Base-by-base conservation (phyloP, 2,797 vertebrate genomes). In the Eupleurogrammus muticus region DNA sequence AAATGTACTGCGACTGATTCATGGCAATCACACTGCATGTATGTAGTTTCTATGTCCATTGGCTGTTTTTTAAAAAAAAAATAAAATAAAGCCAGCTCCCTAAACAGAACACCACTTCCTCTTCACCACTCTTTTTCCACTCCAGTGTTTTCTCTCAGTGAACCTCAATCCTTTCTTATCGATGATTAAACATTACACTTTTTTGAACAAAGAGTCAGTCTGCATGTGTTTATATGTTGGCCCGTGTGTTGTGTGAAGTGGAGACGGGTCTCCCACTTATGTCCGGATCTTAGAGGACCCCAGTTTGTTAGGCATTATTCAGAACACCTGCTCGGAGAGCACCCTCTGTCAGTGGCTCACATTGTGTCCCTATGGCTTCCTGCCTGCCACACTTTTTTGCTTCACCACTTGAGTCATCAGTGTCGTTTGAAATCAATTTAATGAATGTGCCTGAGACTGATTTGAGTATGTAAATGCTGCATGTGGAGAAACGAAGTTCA, bases 321-420 rank as follows among this genome's bases (percentile, higher is more conserved):
- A 90, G 87, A 90, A 88, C 93, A 94, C 92, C 92, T 95, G 92
- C 90, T 91, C 89, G 44, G 66, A 76, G 84, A 84, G 80, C 61
- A 70, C 73, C 83, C 76, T n/a, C 79, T 85, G 86, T 87, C 82
- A 82, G 79, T 48, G 48, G 76, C 81, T 81, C 77, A 88, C 83
- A 89, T 83, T 81, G 83, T 85, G 81, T 79, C 83, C 79, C 80
- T 58, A 49, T 73, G 86, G 76, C 73, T 86, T 79, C 60, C 75
- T 70, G 65, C 61, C 71, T 73, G 72, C 54, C 13, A 20, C 70
- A 70, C 6, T 74, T 82, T 89, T 92, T 90, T 89, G 85, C 92
- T 92, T 92, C 84, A 70, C 87, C 90, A 92, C 92, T 94, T 90
- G 88, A 94, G 87, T 92, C 92, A 93, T 92, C 86, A 90, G 87